A percentile compares a stretch with the other conserved stretches of the same genome.
Evolutionary conservation across 2,888 invertebrate genomes (phyloP).

Genomic region (Disparrhopalites patrizii): DNA sequence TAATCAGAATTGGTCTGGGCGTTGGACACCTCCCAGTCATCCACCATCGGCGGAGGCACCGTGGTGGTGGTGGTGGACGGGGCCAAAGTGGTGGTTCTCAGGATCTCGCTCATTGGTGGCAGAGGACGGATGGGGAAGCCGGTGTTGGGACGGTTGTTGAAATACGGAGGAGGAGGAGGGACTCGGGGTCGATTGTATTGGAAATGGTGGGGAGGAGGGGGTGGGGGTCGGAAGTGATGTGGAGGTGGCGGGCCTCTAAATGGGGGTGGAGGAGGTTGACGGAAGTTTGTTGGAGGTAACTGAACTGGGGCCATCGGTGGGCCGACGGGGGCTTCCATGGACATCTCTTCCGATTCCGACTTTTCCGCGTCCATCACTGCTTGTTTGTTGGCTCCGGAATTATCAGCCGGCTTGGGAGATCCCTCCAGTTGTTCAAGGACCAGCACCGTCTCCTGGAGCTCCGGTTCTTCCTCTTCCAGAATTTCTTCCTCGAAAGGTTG

Average conservation of each 20-base stretch:
- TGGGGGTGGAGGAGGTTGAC: neutral
- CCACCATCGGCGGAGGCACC: neutral
- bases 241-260: slow-evolving; percentile 2
- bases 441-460: neutral
- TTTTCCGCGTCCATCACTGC: neutral
- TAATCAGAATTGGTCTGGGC: slow-evolving; percentile 4
- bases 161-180: slow-evolving; percentile 26
- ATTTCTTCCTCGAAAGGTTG: neutral
- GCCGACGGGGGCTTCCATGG: slow-evolving; percentile 26
- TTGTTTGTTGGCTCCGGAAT: too few relatives aligned
- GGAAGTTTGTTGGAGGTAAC: slow-evolving; percentile 18
- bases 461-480: neutral
- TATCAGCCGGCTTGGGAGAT: neutral
- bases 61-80: slow-evolving; percentile 11
- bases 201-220: slow-evolving; percentile 31
- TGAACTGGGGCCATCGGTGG: slow-evolving; percentile 30
- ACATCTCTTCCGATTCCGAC: slow-evolving; percentile 3
- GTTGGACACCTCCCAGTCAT: slow-evolving; percentile 13
- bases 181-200: slow-evolving; percentile 10
- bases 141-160: slow-evolving; percentile 26
- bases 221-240: slow-evolving; percentile 19
- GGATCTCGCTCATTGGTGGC: slow-evolving; percentile 41
- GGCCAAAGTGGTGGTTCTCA: slow-evolving; percentile 28
- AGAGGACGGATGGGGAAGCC: slow-evolving; percentile 42
- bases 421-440: neutral